Evolutionary conservation across 2,888 invertebrate species (phyloP).

Genomic region (Parascotia fuliginaria): DNA sequence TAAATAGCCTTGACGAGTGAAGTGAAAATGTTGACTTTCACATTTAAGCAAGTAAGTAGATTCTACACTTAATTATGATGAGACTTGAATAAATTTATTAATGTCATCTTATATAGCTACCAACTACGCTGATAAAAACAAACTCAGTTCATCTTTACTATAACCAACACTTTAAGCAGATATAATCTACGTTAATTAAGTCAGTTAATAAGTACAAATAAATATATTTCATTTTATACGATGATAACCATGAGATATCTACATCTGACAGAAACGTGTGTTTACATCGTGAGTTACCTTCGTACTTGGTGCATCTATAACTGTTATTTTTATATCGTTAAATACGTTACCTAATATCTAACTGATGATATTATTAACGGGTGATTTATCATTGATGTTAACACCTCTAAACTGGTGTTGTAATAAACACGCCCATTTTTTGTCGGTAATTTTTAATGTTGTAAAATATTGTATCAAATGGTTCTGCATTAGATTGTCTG

Average conservation of each 20-base stretch:
- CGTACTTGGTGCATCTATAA: background rate
- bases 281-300: conserved; percentile 26
- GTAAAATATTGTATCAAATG: too few relatives aligned
- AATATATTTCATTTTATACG: conserved; percentile 20
- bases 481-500: too few relatives aligned
- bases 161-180: background rate
- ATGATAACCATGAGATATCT: conserved; percentile 18
- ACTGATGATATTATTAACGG: conserved; percentile 7
- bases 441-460: background rate
- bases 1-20: too few relatives aligned
- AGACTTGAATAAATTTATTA: too few relatives aligned
- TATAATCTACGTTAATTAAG: conserved; percentile 30
- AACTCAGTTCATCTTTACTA: background rate
- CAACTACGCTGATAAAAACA: background rate
- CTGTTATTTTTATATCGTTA: conserved; percentile 11
- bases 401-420: background rate
- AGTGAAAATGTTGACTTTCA: too few relatives aligned
- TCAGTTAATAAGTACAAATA: conserved; percentile 21
- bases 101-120: too few relatives aligned
- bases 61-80: too few relatives aligned
- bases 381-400: conserved; percentile 4
- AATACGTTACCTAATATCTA: conserved; percentile 8
- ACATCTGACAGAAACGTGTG: conserved; percentile 28
- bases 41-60: too few relatives aligned
- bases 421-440: background rate